phyloP scores from a whole-genome alignment of 2,113 vertebrate genomes.

The Thalassoma bifasciatum region DNA sequence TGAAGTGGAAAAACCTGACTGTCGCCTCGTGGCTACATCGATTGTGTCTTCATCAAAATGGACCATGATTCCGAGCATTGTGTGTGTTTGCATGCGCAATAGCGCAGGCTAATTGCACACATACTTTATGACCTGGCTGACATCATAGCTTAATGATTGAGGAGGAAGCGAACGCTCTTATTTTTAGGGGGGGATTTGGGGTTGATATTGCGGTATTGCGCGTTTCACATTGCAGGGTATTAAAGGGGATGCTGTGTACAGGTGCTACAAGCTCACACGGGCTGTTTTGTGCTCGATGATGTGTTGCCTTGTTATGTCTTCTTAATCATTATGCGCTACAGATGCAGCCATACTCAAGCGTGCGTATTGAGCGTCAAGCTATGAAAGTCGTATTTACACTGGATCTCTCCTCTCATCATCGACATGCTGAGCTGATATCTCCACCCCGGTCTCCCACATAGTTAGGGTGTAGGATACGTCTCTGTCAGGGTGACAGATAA shows the following conservation, averaged over 20 bases:
- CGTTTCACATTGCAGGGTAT: slow-evolving; percentile 68
- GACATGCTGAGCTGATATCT: slow-evolving; percentile 21
- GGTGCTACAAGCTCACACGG: slow-evolving; percentile 66
- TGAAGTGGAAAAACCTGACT: slow-evolving; percentile 51
- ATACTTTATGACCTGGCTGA: slow-evolving; percentile 66
- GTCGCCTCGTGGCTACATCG: slow-evolving; percentile 56
- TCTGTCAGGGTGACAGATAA: slow-evolving; percentile 52
- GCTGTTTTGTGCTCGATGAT: slow-evolving; percentile 54
- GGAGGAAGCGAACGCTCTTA: slow-evolving; percentile 49
- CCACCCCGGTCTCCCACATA: slow-evolving; percentile 3
- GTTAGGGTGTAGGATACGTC: slow-evolving; percentile 34
- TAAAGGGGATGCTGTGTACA: slow-evolving; percentile 63
- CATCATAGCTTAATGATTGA: slow-evolving; percentile 60
- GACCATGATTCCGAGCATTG: slow-evolving; percentile 28
- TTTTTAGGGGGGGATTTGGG: slow-evolving; percentile 57
- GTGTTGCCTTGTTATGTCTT: slow-evolving; percentile 60
- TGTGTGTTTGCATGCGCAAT: slow-evolving; percentile 52
- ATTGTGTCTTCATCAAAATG: slow-evolving; percentile 38
- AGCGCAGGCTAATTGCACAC: slow-evolving; percentile 45
- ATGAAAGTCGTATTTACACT: slow-evolving; percentile 28
- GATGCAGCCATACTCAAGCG: slow-evolving; percentile 31
- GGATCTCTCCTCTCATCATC: slow-evolving; percentile 3
- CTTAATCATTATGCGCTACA: slow-evolving; percentile 58
- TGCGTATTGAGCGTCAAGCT: slow-evolving; percentile 15
- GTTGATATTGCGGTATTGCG: slow-evolving; percentile 69